Conservation (phyloP, 1,140 invertebrate species). For the Plodia interpunctella region DNA sequence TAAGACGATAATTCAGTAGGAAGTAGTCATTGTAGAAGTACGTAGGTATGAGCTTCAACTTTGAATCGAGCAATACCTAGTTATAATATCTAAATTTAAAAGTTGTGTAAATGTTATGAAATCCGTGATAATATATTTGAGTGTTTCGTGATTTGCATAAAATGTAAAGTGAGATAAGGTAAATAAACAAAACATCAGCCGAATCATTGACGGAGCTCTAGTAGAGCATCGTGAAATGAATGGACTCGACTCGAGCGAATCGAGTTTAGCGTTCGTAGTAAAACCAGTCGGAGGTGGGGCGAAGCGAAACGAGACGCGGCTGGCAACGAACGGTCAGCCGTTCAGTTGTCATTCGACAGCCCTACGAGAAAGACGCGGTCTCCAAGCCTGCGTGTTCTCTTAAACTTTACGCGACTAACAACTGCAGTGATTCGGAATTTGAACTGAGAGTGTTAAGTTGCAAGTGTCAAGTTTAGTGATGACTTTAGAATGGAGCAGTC, state of each 20-base stretch:
- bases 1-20: too few species aligned
- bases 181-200: neutral
- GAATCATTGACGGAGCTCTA: too few species aligned
- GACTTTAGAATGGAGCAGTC: constrained; percentile 60
- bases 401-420: constrained; percentile 66
- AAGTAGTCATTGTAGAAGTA: too few species aligned
- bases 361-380: constrained; percentile 65
- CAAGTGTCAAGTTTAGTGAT: constrained; percentile 66
- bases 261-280: constrained; percentile 11
- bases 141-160: neutral
- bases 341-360: constrained; percentile 68
- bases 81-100: too few species aligned
- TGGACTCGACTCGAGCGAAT: constrained; percentile 4
- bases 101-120: neutral
- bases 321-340: constrained; percentile 15
- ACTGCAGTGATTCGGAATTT: constrained; percentile 43
- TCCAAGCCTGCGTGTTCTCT: constrained; percentile 60
- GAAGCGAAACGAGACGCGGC: constrained; percentile 32
- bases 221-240: neutral
- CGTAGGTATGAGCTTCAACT: too few species aligned
- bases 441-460: constrained; percentile 64
- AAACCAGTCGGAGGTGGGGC: constrained; percentile 26
- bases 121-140: neutral
- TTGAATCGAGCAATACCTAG: too few species aligned
- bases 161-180: neutral